phyloP scores from a whole-genome alignment of 2,888 invertebrate genomes.

The Drosophila neonasuta region DNA sequence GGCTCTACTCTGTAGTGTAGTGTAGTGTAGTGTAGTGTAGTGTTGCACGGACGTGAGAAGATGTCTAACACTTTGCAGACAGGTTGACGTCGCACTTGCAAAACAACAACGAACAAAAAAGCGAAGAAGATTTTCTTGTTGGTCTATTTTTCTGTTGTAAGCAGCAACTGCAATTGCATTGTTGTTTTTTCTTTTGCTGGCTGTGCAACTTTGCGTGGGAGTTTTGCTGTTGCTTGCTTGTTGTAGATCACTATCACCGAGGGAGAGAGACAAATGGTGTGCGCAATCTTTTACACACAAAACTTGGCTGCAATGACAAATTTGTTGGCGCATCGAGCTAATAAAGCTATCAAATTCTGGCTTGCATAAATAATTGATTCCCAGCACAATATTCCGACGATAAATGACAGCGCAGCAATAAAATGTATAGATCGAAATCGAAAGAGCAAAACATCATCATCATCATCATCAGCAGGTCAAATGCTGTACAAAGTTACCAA shows the following conservation, averaged over 20 bases:
- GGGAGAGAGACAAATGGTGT: constrained; percentile 79
- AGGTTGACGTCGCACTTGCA: constrained; percentile 73
- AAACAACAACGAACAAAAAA: constrained; percentile 49
- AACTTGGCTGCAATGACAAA: constrained; percentile 73
- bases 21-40: constrained; percentile 36
- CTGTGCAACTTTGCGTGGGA: constrained; percentile 76
- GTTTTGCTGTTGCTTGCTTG: constrained; percentile 59
- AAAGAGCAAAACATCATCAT: constrained; percentile 45
- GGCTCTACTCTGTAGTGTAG: constrained; percentile 19
- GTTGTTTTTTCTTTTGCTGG: constrained; percentile 30
- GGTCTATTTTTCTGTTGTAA: constrained; percentile 56
- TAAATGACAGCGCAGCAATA: too few relatives aligned
- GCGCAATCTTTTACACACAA: constrained; percentile 74
- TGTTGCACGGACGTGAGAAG: constrained; percentile 71
- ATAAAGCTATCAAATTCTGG: constrained; percentile 63
- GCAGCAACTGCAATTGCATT: constrained; percentile 50
- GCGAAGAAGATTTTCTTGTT: constrained; percentile 22
- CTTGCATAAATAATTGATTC: constrained; percentile 3
- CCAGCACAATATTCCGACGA: background rate
- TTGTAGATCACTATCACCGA: constrained; percentile 71
- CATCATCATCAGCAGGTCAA: constrained; percentile 17
- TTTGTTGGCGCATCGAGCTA: constrained; percentile 43
- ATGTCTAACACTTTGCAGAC: constrained; percentile 78
- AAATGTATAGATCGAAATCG: background rate
- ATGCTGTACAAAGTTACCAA: constrained; percentile 13